Percentiles rank a stretch among this genome's conserved stretches.
Evolutionary conservation across 2,797 vertebrate species (phyloP).

Genomic region (Myioborus miniatus): DNA sequence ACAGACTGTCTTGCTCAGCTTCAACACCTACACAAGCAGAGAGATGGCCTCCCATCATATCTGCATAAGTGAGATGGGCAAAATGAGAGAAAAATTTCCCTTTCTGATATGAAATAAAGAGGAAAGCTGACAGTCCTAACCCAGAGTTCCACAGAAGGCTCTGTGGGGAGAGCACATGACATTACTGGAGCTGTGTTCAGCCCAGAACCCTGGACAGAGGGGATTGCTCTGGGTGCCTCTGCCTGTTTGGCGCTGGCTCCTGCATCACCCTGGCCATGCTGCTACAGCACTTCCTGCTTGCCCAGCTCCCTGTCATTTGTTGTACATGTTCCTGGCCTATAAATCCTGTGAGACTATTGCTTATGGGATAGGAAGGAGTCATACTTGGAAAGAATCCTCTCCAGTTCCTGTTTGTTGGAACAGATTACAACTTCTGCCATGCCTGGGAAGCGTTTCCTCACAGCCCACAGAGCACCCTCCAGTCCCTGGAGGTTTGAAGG

Average conservation of each 20-base stretch:
- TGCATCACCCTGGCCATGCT: neutral
- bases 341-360: neutral
- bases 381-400: neutral
- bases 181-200: neutral
- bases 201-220: too few relatives aligned
- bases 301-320: neutral
- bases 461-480: neutral
- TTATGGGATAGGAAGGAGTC: neutral
- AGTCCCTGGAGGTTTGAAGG: neutral
- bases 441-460: neutral
- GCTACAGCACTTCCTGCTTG: neutral
- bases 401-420: neutral
- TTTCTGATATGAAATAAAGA: neutral
- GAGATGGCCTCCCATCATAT: neutral
- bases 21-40: neutral
- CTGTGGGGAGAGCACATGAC: accelerated
- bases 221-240: neutral
- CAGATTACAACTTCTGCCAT: neutral
- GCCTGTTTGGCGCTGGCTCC: neutral
- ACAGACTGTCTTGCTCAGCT: neutral
- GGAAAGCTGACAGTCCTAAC: neutral
- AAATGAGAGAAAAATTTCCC: neutral
- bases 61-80: neutral
- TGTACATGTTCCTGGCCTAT: neutral
- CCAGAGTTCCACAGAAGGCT: neutral